Base-by-base conservation (phyloP, 2,113 vertebrate genomes). In the Ploceus nigricollis region DNA sequence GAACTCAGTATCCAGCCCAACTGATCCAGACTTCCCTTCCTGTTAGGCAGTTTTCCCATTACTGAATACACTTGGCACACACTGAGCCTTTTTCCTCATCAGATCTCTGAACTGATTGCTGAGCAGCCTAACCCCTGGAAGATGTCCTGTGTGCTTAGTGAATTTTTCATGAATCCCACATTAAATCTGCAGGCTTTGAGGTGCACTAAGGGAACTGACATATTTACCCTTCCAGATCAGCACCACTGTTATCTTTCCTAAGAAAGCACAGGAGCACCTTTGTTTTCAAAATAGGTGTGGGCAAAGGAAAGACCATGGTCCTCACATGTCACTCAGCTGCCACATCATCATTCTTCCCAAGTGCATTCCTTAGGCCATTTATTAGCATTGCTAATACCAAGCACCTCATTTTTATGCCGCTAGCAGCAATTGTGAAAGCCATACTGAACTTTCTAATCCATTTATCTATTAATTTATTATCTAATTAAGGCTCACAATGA, bases 381-480 rank as follows among this genome's bases (percentile, higher is more conserved):
- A 92, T 93, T 90, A 93, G 91, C 90, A 87, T 88, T 35, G 50
- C 79, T 95, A 94, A 86, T 89, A 89, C 51, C 27, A 54, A 96
- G 73, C 87, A 68, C 94, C 94, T 95, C 83, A 69, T 96, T 80
- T 97, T 96, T 80, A 83, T 92, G 95, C 93, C 5, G 1, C 82
- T 50, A 70, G 89, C 94, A 91, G 93, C 24, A 69, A 81, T 93
- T 68, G 92, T 78, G 93, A 94, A 92, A 94, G 89, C 92, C 81
- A 89, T 82, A 18, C 88, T 82, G 93, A 97, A 97, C 95, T 96
- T 96, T 96, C 93, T 96, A 97, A 98, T 97, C 95, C 97, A 98
- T 97, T 97, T 97, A 97, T 98, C 98, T 98, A 98, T 98, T 98
- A 98, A 98, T 98, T 98, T 98, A 98, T 98, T 98, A 97, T 97